Evolutionary conservation across 2,113 vertebrate genomes (phyloP).

Genomic region (Otis tarda): DNA sequence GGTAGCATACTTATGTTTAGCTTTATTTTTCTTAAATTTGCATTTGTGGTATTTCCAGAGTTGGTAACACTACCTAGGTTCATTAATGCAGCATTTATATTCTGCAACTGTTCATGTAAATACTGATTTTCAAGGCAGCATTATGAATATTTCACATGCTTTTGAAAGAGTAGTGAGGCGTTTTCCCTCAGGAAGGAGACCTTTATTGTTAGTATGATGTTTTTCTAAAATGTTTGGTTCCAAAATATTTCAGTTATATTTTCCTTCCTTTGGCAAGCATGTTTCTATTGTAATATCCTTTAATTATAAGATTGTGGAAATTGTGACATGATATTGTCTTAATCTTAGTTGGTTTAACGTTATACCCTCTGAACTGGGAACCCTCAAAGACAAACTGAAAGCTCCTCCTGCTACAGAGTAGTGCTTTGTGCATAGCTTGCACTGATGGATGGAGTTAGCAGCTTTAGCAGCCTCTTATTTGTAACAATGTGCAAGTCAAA

Average conservation of each 20-base stretch:
- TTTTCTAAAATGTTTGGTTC: slow-evolving; percentile 12
- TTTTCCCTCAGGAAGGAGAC: slow-evolving; percentile 16
- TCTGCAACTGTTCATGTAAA: slow-evolving; percentile 29
- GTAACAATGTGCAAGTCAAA: background rate
- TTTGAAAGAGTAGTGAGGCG: background rate
- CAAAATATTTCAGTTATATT: background rate
- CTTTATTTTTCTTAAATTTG: slow-evolving; percentile 1
- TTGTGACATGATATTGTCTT: background rate
- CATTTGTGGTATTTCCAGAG: background rate
- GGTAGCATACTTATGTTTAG: background rate
- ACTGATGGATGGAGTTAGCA: background rate
- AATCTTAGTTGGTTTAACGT: background rate
- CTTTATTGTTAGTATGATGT: background rate
- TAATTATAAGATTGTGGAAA: background rate
- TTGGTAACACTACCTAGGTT: background rate
- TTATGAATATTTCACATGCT: slow-evolving; percentile 16
- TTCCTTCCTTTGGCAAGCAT: background rate
- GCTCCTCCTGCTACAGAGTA: background rate
- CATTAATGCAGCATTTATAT: slow-evolving; percentile 25
- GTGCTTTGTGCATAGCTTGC: accelerated
- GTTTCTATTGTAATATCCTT: background rate
- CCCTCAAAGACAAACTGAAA: background rate
- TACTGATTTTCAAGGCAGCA: background rate
- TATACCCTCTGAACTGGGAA: background rate
- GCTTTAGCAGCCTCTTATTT: background rate